Base-by-base conservation (phyloP, 1,140 invertebrate species). In the Eueides isabella region DNA sequence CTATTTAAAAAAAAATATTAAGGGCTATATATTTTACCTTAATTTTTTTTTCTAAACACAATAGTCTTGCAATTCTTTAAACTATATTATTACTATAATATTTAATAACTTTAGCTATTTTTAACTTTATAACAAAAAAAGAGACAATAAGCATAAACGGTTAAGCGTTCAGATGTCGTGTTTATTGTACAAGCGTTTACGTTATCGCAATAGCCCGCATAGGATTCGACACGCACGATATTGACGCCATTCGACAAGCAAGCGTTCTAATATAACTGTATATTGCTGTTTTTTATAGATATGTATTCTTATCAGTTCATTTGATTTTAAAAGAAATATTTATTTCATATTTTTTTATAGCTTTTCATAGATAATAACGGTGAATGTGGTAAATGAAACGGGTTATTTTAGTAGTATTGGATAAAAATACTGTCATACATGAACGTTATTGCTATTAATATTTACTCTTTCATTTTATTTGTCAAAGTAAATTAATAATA, bases 161-260 rank as follows among this genome's bases (percentile, higher is more conserved):
- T 12, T 55, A 55, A 55, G 19, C 3, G 48, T 26, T 55, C 19
- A 44, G 41, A 19, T 44, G 48, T 55, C 23, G 48, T 55, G 48
- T 55, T 55, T 55, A 55, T 55, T 55, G 48, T 55, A 55, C 9
- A 55, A 55, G 48, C 48, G 23, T 55, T 55, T 55, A 65, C 71
- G 71, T 72, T 72, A 72, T 72, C 71, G 30, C 31, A 26, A 66
- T 72, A 67, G 48, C 71, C 64, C 71, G 71, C 71, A 72, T 72
- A 30, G 63, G 48, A 72, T 72, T 72, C 64, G 71, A 66, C 64
- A 72, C 64, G 31, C 62, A 26, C 67, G 48, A 69, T 61, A 61
- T 55, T 33, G 44, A 30, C 30, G 11, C 16, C 26, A 72, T 72
- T 72, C 66, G 71, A 67, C 71, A 72, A 71, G 68, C 71, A 72